Conservation (phyloP, 2,888 invertebrate species). For the Drosophila tripunctata region DNA sequence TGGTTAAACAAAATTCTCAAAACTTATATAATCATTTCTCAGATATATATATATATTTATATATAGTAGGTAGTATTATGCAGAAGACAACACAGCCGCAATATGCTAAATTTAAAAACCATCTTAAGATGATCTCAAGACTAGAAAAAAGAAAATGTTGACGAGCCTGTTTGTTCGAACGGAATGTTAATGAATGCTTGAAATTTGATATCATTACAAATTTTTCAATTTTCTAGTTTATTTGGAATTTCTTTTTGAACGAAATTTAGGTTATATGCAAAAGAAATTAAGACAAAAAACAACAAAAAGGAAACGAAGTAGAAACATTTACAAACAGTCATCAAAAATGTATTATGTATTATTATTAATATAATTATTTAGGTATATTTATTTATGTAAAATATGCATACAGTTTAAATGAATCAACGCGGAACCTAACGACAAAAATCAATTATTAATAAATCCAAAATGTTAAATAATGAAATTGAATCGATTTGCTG, state of each 20-base stretch:
- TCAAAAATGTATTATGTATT: constrained; percentile 58
- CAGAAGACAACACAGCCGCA: constrained; percentile 80
- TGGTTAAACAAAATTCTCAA: constrained; percentile 61
- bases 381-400: constrained; percentile 48
- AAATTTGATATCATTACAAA: constrained; percentile 33
- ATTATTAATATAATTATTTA: constrained; percentile 43
- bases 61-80: constrained; percentile 64
- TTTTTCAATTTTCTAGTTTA: constrained; percentile 36
- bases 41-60: constrained; percentile 42
- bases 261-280: constrained; percentile 60
- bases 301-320: constrained; percentile 10
- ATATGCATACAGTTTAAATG: constrained; percentile 64
- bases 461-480: constrained; percentile 23
- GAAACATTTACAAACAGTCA: constrained; percentile 62
- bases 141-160: constrained; percentile 63
- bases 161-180: constrained; percentile 47
- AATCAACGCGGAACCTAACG: constrained; percentile 64
- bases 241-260: constrained; percentile 18
- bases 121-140: constrained; percentile 55
- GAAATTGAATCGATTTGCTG: constrained; percentile 31
- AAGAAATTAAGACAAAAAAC: constrained; percentile 34
- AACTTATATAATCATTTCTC: constrained; percentile 50
- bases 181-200: constrained; percentile 54
- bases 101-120: constrained; percentile 77
- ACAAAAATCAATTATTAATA: constrained; percentile 30